Percentiles rank a stretch among this genome's conserved stretches.
These are phyloP conservation scores for Sporophila hypoxantha DNA, from an alignment of 2,113 vertebrate genomes.

Conservation along the genomic window DNA sequence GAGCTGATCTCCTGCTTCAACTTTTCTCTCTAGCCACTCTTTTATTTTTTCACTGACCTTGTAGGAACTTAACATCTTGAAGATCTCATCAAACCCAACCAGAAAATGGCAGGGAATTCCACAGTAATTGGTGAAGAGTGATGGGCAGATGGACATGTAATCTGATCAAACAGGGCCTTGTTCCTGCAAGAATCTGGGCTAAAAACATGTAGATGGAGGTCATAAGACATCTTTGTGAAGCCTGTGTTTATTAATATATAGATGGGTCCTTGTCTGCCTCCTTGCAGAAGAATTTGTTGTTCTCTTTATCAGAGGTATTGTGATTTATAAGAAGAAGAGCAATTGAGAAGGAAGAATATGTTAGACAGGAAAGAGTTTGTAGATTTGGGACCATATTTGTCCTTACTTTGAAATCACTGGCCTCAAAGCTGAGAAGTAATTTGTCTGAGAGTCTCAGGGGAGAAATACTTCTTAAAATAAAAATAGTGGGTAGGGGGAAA, in stretches of 20 bases:
- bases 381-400: neutral
- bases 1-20: conserved; percentile 18
- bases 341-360: neutral
- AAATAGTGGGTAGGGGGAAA: neutral
- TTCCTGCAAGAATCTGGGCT: neutral
- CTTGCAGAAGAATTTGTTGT: neutral
- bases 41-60: conserved; percentile 17
- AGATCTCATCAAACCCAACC: conserved; percentile 20
- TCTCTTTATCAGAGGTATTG: neutral
- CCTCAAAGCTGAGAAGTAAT: neutral
- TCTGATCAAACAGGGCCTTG: conserved; percentile 24
- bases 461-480: neutral
- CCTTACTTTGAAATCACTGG: neutral
- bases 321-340: neutral
- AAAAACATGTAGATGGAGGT: neutral
- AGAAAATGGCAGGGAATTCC: conserved; percentile 27
- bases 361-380: neutral
- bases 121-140: conserved; percentile 42
- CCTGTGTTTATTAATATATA: neutral
- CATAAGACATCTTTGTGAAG: neutral
- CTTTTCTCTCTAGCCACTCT: conserved; percentile 24
- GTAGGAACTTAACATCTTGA: conserved; percentile 50
- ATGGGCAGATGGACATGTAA: conserved; percentile 11
- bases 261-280: neutral
- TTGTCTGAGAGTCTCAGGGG: neutral